phyloP scores from a whole-genome alignment of 2,797 vertebrate genomes.

The Sebastes variabilis region DNA sequence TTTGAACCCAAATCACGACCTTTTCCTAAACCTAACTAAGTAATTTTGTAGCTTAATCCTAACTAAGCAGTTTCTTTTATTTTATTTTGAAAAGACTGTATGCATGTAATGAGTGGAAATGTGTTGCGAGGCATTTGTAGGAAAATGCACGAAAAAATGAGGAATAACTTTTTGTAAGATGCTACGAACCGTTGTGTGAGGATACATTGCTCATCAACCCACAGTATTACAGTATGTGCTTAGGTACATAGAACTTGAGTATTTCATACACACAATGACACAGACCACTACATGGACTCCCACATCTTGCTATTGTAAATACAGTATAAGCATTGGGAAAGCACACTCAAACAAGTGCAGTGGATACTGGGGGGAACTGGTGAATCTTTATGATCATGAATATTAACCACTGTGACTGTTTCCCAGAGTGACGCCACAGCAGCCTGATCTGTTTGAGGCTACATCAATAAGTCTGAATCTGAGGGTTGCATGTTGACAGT shows the following conservation, averaged over 20 bases:
- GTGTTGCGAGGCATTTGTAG: no score
- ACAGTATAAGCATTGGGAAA: background rate
- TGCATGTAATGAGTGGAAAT: no score
- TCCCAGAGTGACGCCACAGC: slow-evolving; percentile 31
- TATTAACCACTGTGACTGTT: slow-evolving; percentile 62
- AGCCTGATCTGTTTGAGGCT: slow-evolving; percentile 16
- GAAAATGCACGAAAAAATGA: no score
- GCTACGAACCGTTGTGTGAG: no score
- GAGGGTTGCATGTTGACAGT: slow-evolving; percentile 17
- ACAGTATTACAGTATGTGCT: background rate
- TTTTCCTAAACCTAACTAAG: no score
- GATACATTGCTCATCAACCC: background rate
- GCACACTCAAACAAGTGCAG: background rate
- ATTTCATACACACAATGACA: background rate
- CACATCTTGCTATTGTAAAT: background rate
- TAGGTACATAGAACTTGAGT: background rate
- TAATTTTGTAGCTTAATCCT: no score
- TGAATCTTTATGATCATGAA: slow-evolving; percentile 53
- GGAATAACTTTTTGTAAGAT: no score
- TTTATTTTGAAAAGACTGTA: no score
- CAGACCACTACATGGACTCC: background rate
- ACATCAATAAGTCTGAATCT: slow-evolving; percentile 40
- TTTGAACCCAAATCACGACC: no score
- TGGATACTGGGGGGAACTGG: slow-evolving; percentile 18
- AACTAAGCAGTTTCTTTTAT: no score